phyloP scores from a whole-genome alignment of 37 sponge, comb jelly and placozoan genomes.

The Diacarnus erythraeanus region DNA sequence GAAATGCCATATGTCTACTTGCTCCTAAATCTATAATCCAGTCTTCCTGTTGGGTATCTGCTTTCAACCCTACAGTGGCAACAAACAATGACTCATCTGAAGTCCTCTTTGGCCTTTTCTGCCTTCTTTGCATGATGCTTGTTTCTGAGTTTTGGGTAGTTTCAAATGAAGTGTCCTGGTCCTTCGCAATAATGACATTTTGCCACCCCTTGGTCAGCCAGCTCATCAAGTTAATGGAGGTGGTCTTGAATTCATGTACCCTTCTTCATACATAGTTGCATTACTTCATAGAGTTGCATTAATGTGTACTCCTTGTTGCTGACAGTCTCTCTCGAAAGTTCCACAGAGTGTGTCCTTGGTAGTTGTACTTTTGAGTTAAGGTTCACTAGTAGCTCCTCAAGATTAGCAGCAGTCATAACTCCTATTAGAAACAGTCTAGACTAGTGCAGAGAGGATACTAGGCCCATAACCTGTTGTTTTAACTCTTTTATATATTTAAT shows the following conservation, averaged over 20 bases:
- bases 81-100: background rate
- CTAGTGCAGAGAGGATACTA: too few species aligned
- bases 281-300: conserved; percentile 45
- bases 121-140: conserved; percentile 20
- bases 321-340: conserved; percentile 28
- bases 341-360: conserved; percentile 25
- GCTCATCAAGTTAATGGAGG: background rate
- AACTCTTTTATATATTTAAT: too few species aligned
- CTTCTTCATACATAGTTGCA: conserved; percentile 28
- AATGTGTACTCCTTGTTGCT: too few species aligned
- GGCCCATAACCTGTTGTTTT: too few species aligned
- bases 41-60: background rate
- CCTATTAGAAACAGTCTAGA: too few species aligned
- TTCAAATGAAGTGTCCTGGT: conserved; percentile 10
- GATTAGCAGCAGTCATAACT: too few species aligned
- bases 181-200: conserved; percentile 14
- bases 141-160: background rate
- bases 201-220: conserved; percentile 7
- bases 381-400: too few species aligned
- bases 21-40: conserved; percentile 60
- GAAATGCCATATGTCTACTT: conserved; percentile 48
- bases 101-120: conserved; percentile 3
- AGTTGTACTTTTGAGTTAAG: conserved; percentile 14
- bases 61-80: background rate
- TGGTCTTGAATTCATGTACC: conserved; percentile 10